Percentiles rank a stretch among this genome's conserved stretches.
phyloP scores from a whole-genome alignment of 2,797 vertebrate species.

The Leptatherina wallacei region DNA sequence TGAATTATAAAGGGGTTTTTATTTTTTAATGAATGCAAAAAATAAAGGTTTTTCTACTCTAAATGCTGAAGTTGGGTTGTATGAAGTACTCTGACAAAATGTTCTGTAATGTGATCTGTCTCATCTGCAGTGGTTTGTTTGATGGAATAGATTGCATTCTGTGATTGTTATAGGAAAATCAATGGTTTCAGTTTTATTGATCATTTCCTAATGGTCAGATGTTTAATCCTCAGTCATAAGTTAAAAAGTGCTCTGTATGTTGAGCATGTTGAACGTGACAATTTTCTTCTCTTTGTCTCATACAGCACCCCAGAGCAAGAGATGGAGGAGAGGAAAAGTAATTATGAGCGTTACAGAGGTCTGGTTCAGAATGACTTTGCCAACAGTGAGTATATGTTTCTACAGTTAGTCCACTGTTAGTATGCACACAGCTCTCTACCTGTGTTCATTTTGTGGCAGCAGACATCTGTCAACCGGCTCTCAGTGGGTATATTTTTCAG shows the following conservation, averaged over 20 bases:
- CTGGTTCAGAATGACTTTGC: constrained; percentile 98
- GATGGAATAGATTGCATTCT: not conserved
- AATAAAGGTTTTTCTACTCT: too few species aligned
- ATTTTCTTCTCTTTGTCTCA: constrained; percentile 20
- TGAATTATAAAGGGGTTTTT: too few species aligned
- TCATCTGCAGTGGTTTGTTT: not conserved
- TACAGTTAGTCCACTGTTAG: not conserved
- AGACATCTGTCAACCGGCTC: constrained; percentile 10
- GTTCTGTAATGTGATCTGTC: not conserved
- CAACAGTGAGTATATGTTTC: constrained; percentile 87
- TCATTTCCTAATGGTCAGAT: not conserved
- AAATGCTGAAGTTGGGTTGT: too few species aligned
- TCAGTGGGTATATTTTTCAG: constrained; percentile 49
- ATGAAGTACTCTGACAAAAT: not conserved
- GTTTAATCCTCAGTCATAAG: not conserved
- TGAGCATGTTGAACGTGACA: constrained; percentile 17
- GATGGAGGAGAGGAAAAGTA: constrained; percentile 93
- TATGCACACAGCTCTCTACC: not conserved
- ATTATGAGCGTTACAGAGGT: constrained; percentile 95
- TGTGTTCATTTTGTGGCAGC: not conserved
- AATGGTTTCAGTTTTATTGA: not conserved
- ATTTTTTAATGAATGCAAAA: too few species aligned
- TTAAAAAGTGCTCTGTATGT: not conserved
- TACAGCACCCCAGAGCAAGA: constrained; percentile 91
- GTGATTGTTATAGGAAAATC: not conserved